Evolutionary conservation across 2,797 vertebrate genomes (phyloP), one percentile per base, ranked within the genome.

Genomic region (Cryptoprocta ferox): DNA sequence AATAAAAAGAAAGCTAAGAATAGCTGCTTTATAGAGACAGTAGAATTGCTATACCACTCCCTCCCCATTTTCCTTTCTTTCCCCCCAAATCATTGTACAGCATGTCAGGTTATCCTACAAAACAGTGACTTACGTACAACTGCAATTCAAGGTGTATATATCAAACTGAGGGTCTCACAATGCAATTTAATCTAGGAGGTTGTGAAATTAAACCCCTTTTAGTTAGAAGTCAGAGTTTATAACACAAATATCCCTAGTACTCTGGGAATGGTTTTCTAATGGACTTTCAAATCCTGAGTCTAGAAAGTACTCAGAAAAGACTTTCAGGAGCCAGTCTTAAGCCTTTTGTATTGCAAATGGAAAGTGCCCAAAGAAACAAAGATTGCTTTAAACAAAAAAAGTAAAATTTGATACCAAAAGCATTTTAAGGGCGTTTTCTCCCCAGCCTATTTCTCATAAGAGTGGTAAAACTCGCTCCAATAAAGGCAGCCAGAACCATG

Each of bases 381-480:
- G 53, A 79, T 63, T 70, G 10, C 9, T 84, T 63, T 68, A 11
- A 16, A 45, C 3, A 94, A 37, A 83, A 87, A 71, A 18, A 90
- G 42, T 90, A 82, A 92, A 96, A 97, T 61, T 65, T 84, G 48
- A 84, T 83, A 79, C 56, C 26, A 50, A 24, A 76, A 90, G 24
- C 48, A 89, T 97, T 97, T 95, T 94, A 39, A 90, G 11, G 56
- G 21, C 10, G n/a, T 65, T 73, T 45, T 89, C 76, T 81, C 35
- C n/a, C 6, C 53, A 37, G n/a, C 5, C 39, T 79, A 59, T 21
- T 96, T 96, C 45, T 95, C 16, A 0, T 70, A 94, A 85, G 16
- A 88, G 28, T 83, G 37, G 4, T 78, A 28, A 59, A 81, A 68
- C 6, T 39, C 15, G 12, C 11, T 90, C 37, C 86, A 88, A 83